Conservation (phyloP, 2,797 vertebrate species). For the Sebastes miniatus region DNA sequence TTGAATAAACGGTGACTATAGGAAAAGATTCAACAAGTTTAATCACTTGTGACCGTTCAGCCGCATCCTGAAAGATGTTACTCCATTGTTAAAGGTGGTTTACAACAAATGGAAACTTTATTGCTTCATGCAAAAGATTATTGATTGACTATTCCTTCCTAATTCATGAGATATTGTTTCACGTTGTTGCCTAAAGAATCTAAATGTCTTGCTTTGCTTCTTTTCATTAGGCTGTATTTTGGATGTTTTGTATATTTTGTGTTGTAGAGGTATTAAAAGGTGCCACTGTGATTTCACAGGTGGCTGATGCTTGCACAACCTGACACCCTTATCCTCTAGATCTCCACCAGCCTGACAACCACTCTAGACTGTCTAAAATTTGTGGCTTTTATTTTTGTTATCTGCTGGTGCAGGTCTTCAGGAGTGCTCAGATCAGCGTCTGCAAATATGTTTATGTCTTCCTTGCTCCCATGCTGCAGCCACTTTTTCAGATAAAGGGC, state of each 20-base stretch:
- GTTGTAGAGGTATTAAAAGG: slow-evolving; percentile 10
- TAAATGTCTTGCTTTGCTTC: slow-evolving; percentile 5
- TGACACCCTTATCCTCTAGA: slow-evolving; percentile 31
- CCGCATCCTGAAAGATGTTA: background rate
- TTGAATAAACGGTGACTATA: background rate
- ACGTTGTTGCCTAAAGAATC: background rate
- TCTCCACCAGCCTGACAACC: slow-evolving; percentile 41
- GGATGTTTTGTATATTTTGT: background rate
- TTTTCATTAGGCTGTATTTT: slow-evolving; percentile 1
- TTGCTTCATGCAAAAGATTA: background rate
- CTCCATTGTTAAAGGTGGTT: background rate
- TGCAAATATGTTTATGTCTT: slow-evolving; percentile 1
- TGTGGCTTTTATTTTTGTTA: background rate
- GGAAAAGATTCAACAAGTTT: background rate
- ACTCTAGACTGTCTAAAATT: background rate
- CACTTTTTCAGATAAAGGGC: slow-evolving; percentile 18
- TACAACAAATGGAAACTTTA: background rate
- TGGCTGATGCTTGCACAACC: slow-evolving; percentile 21
- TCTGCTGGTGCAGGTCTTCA: slow-evolving; percentile 52
- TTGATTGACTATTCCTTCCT: background rate
- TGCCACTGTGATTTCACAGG: slow-evolving; percentile 30
- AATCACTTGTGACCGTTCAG: background rate
- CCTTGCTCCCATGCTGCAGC: slow-evolving; percentile 25
- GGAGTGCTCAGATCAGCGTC: slow-evolving; percentile 16
- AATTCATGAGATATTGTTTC: background rate